Percentiles rank a stretch among this genome's conserved stretches.
These are phyloP conservation scores for Mustelus asterias DNA, from an alignment of 2,113 vertebrate genomes.

Conservation along the genomic window DNA sequence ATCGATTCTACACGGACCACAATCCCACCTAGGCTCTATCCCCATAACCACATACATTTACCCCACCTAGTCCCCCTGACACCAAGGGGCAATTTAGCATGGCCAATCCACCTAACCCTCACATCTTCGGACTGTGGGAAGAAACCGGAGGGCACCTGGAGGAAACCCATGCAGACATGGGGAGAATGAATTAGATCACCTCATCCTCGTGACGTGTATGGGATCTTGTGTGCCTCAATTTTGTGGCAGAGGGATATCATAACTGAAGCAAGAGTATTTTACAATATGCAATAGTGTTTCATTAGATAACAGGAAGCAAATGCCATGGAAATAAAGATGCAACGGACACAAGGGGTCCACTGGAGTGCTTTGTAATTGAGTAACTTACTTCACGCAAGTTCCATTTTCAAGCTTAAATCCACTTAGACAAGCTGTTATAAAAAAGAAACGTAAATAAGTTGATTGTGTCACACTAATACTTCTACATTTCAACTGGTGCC, in stretches of 20 bases:
- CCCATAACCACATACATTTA: too few species aligned
- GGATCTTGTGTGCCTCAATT: not conserved
- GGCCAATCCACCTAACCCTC: too few species aligned
- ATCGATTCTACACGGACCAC: too few species aligned
- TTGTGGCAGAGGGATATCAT: not conserved
- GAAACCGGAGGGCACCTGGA: too few species aligned
- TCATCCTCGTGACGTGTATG: not conserved
- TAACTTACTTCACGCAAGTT: constrained; percentile 16
- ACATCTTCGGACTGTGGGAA: too few species aligned
- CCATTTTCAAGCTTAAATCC: constrained; percentile 24
- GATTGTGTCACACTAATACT: not conserved
- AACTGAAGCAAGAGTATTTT: not conserved
- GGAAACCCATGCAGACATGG: too few species aligned
- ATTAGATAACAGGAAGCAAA: not conserved
- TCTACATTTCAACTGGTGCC: not conserved
- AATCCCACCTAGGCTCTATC: too few species aligned
- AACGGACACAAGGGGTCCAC: not conserved
- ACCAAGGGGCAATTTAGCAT: too few species aligned
- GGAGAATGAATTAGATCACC: not conserved
- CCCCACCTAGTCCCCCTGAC: too few species aligned
- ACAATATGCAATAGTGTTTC: not conserved
- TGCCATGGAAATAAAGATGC: not conserved
- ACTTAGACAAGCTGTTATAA: not conserved
- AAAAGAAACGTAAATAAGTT: not conserved
- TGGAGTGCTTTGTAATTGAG: not conserved